These are phyloP conservation scores for Arrhamphus sclerolepis DNA, from an alignment of 2,797 vertebrate species.

Conservation along the genomic window DNA sequence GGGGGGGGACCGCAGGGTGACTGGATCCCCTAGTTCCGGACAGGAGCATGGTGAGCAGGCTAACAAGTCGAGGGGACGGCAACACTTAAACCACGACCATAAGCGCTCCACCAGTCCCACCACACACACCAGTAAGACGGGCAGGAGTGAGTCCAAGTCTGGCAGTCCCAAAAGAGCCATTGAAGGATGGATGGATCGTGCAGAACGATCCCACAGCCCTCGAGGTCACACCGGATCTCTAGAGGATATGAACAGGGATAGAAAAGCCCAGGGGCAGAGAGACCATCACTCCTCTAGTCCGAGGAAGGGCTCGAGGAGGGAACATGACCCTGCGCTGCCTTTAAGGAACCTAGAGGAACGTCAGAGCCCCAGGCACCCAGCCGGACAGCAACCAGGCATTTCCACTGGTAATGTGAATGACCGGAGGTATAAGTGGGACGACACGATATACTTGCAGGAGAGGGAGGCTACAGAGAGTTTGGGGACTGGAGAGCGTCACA, in stretches of 20 bases:
- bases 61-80: constrained; percentile 65
- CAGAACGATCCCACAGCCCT: constrained; percentile 62
- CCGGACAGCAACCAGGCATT: constrained; percentile 40
- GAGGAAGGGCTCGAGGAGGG: constrained; percentile 74
- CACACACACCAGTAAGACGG: constrained; percentile 64
- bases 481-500: constrained; percentile 59
- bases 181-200: constrained; percentile 41
- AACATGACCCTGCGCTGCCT: constrained; percentile 44
- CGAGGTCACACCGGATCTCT: constrained; percentile 52
- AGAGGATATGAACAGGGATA: constrained; percentile 65
- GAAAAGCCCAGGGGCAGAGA: constrained; percentile 29
- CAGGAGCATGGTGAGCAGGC: constrained; percentile 53
- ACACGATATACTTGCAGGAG: constrained; percentile 68
- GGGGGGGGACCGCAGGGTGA: constrained; percentile 37
- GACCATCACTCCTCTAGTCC: constrained; percentile 81
- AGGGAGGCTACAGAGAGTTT: constrained; percentile 52
- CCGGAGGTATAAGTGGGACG: constrained; percentile 66
- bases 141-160: constrained; percentile 66
- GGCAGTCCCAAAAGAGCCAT: constrained; percentile 74
- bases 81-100: constrained; percentile 62
- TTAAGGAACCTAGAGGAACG: constrained; percentile 62
- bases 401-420: constrained; percentile 61
- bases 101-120: constrained; percentile 72
- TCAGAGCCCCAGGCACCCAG: constrained; percentile 67
- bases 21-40: constrained; percentile 57